These are phyloP conservation scores for Taenaris catops DNA, from an alignment of 2,888 invertebrate genomes.

Conservation along the genomic window DNA sequence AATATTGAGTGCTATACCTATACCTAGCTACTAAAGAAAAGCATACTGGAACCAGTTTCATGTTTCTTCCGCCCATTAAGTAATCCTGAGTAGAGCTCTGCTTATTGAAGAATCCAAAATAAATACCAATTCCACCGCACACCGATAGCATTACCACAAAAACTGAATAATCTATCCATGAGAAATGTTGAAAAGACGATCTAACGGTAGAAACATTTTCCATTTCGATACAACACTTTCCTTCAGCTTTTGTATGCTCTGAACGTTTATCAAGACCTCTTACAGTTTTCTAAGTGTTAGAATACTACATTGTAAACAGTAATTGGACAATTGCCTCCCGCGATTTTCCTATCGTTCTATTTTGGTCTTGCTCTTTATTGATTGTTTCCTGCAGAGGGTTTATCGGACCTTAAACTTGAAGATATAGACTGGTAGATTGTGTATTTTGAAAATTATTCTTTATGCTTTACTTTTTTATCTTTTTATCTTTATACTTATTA, in stretches of 20 bases:
- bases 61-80: conserved; percentile 89
- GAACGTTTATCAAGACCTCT: conserved; percentile 13
- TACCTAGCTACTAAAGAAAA: conserved; percentile 91
- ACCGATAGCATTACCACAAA: conserved; percentile 85
- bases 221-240: conserved; percentile 28
- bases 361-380: conserved; percentile 43
- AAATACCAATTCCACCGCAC: conserved; percentile 87
- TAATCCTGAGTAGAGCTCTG: conserved; percentile 83
- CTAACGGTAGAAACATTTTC: conserved; percentile 44
- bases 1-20: too few relatives aligned
- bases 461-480: too few relatives aligned
- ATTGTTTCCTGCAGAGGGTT: conserved; percentile 39
- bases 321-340: conserved; percentile 59
- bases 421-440: neutral
- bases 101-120: conserved; percentile 87
- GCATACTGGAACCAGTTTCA: conserved; percentile 88
- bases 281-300: conserved; percentile 10
- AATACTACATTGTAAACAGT: conserved; percentile 19
- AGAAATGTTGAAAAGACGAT: conserved; percentile 62
- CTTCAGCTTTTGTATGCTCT: conserved; percentile 1
- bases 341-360: conserved; percentile 49
- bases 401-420: conserved; percentile 30
- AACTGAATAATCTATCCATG: conserved; percentile 82
- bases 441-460: too few relatives aligned
- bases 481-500: too few relatives aligned